Evolutionary conservation across 2,797 vertebrate species (phyloP).

Genomic region (Antennarius maculatus): DNA sequence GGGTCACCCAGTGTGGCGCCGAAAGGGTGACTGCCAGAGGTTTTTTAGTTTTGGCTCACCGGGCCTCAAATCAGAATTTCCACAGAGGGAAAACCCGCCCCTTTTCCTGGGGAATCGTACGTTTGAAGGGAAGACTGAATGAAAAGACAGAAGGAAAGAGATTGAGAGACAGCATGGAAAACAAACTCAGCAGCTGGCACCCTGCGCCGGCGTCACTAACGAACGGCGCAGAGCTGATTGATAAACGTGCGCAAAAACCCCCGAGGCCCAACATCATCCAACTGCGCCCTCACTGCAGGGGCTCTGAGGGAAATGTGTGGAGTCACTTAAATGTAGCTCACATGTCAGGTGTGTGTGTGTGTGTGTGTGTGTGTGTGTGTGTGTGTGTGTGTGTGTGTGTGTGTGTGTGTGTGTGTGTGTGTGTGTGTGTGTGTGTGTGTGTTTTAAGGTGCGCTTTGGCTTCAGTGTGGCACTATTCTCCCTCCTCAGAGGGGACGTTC

Average conservation of each 20-base stretch:
- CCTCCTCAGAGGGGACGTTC: too few species aligned
- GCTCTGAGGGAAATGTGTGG: constrained; percentile 5
- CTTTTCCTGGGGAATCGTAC: constrained; percentile 73
- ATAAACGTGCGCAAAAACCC: constrained; percentile 6
- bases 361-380: constrained; percentile 20
- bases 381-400: constrained; percentile 21
- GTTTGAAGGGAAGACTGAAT: constrained; percentile 78
- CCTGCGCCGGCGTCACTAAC: constrained; percentile 30
- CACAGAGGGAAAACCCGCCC: constrained; percentile 80
- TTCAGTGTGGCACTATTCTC: too few species aligned
- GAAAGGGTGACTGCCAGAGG: constrained; percentile 60
- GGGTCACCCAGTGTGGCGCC: constrained; percentile 39
- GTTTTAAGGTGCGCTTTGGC: background rate
- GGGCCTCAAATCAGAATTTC: constrained; percentile 83
- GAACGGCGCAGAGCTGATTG: constrained; percentile 31
- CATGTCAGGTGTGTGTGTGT: constrained; percentile 64
- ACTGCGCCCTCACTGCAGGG: too few species aligned
- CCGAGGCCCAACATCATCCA: too few species aligned
- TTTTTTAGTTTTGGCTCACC: constrained; percentile 57
- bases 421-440: background rate
- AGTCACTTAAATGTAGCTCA: constrained; percentile 21
- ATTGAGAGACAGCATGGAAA: constrained; percentile 58
- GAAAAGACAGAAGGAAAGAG: constrained; percentile 54
- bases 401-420: constrained; percentile 21
- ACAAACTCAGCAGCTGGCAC: constrained; percentile 41